phyloP scores from a whole-genome alignment of 92 coral and sea anemone genomes.

The Porites divaricata region DNA sequence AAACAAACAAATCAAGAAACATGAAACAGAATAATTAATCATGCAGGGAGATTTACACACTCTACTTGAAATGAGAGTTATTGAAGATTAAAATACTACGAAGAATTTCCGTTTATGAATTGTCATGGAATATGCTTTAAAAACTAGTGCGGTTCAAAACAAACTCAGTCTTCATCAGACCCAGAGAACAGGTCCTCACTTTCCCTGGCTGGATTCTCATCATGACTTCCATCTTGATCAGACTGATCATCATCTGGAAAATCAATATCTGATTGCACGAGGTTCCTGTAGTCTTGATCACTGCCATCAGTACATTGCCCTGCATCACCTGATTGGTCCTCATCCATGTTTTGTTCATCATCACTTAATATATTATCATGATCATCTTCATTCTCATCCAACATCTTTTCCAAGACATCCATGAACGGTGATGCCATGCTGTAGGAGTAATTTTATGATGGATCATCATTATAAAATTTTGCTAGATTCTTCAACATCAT shows the following conservation, averaged over 20 bases:
- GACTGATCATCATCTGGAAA: neutral
- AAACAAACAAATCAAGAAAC: too few species aligned
- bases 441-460: neutral
- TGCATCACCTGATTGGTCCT: neutral
- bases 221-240: neutral
- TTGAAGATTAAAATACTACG: too few species aligned
- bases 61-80: too few species aligned
- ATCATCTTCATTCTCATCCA: slow-evolving; percentile 8
- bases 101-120: too few species aligned
- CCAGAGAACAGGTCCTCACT: neutral
- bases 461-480: too few species aligned
- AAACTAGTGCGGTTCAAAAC: too few species aligned
- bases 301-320: neutral
- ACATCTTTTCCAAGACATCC: slow-evolving; percentile 6
- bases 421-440: slow-evolving; percentile 9
- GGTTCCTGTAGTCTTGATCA: neutral
- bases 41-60: too few species aligned
- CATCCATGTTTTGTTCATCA: neutral
- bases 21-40: too few species aligned
- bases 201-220: neutral
- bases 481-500: too few species aligned
- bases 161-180: neutral
- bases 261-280: neutral
- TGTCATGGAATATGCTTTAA: too few species aligned
- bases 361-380: neutral